Evolutionary conservation across 2,888 invertebrate genomes (phyloP).

Genomic region (Ferdinandea cuprea): DNA sequence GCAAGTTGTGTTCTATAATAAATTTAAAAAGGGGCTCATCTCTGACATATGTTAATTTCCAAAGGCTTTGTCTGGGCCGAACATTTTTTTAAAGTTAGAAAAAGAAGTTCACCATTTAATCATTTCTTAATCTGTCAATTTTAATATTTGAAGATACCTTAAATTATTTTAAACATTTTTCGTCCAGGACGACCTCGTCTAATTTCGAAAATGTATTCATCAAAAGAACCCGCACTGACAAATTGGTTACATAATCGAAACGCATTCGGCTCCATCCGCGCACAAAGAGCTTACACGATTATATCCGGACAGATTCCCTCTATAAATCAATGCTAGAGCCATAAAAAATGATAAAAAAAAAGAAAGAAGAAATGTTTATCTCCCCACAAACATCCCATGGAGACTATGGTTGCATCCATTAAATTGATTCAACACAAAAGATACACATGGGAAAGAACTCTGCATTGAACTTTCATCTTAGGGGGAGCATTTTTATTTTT

Average conservation of each 20-base stretch:
- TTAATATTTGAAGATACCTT: no score
- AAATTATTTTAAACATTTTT: no score
- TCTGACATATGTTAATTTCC: no score
- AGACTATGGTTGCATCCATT: constrained; percentile 65
- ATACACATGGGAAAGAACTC: constrained; percentile 13
- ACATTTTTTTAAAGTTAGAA: no score
- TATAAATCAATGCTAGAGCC: constrained; percentile 65
- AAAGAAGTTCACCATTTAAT: no score
- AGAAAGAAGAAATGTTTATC: no score
- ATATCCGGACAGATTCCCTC: constrained; percentile 17
- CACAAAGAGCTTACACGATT: constrained; percentile 12
- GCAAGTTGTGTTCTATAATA: no score
- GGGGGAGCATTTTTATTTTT: constrained; percentile 39
- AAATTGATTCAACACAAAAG: constrained; percentile 43
- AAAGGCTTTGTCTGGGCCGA: no score
- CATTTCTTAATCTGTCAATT: no score
- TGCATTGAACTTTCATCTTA: constrained; percentile 23
- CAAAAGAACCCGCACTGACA: constrained; percentile 57
- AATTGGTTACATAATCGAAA: constrained; percentile 64
- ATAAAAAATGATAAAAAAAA: constrained; percentile 16
- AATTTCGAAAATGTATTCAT: constrained; percentile 11
- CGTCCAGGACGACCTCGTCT: no score
- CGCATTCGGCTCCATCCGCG: constrained; percentile 36
- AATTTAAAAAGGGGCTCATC: no score
- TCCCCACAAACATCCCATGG: constrained; percentile 57